Evolutionary conservation across 2,888 invertebrate genomes (phyloP), one percentile per base, ranked within the genome.

Genomic region (Microchrysa polita): DNA sequence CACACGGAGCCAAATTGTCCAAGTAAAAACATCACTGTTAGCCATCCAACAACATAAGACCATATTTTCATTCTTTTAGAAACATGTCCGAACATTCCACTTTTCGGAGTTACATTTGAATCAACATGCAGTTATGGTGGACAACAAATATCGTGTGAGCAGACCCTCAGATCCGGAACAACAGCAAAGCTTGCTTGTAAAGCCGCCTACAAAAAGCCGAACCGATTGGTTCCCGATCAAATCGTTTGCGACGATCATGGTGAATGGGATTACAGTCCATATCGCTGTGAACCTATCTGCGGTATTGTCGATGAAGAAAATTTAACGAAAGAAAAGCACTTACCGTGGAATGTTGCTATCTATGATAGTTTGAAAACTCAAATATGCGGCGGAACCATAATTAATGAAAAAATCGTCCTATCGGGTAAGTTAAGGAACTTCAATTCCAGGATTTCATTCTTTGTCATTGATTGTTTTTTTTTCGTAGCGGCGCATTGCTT

Each of bases 401-500:
- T 76, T 5, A 76, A 53, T 63, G 72, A 75, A 1, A 74, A 75
- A 73, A 14, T 76, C 7, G 67, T 74, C 1, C 1, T 74, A 1
- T 65, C 65, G 4, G 67, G 73, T 73, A 55, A 67, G 23, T 57
- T 69, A n/a, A n/a, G n/a, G n/a, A n/a, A n/a, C n/a, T 65, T 2
- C 5, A 4, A 44, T 44, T 34, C 20, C 12, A 16, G 9, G 44
- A 65, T 10, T 16, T 57, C 14, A 5, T 57, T 23, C 14, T 12
- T 44, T 44, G 14, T 14, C 14, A 12, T 44, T 9, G n/a, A n/a
- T n/a, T n/a, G 48, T 57, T 42, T 12, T 34, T 48, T 48, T 48
- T 61, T 61, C n/a, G 18, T n/a, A 73, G 77, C 77, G 16, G 75
- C 75, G 7, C 77, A 76, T 73, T 77, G 77, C 52, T 77, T 76